Evolutionary conservation across 1,140 invertebrate species (phyloP).

Genomic region (Calosoma granatense): DNA sequence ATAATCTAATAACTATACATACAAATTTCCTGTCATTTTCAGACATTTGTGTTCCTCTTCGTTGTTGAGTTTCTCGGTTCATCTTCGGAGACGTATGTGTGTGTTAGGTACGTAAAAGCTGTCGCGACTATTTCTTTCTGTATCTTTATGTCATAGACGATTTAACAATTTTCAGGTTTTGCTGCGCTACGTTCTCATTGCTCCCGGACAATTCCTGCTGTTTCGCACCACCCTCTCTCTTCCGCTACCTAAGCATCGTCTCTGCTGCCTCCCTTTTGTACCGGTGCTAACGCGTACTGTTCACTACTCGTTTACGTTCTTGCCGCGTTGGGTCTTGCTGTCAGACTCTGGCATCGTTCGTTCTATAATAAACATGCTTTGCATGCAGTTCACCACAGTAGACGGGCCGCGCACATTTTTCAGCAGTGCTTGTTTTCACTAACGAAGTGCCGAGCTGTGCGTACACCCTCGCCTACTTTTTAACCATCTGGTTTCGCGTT

Average conservation of each 20-base stretch:
- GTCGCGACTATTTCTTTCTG: background rate
- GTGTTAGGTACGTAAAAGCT: too few species aligned
- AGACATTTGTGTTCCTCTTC: too few species aligned
- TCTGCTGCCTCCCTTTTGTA: too few species aligned
- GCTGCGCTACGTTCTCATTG: background rate
- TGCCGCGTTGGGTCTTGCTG: too few species aligned
- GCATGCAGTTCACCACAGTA: background rate
- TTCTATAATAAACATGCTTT: background rate
- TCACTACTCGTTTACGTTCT: background rate
- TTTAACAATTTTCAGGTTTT: background rate
- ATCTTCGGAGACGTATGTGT: too few species aligned
- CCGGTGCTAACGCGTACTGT: too few species aligned
- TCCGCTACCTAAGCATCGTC: too few species aligned
- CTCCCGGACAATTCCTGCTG: background rate
- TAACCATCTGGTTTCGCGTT: background rate
- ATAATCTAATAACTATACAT: too few species aligned
- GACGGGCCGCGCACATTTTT: background rate
- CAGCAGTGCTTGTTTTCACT: conserved; percentile 1
- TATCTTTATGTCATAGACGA: conserved; percentile 7
- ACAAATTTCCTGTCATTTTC: too few species aligned
- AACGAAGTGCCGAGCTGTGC: background rate
- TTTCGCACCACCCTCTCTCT: background rate
- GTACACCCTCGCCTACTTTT: background rate
- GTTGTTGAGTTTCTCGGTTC: too few species aligned
- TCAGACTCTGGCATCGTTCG: too few species aligned